Conservation (phyloP, 2,888 invertebrate species). For the Zaprionus lineosus region DNA sequence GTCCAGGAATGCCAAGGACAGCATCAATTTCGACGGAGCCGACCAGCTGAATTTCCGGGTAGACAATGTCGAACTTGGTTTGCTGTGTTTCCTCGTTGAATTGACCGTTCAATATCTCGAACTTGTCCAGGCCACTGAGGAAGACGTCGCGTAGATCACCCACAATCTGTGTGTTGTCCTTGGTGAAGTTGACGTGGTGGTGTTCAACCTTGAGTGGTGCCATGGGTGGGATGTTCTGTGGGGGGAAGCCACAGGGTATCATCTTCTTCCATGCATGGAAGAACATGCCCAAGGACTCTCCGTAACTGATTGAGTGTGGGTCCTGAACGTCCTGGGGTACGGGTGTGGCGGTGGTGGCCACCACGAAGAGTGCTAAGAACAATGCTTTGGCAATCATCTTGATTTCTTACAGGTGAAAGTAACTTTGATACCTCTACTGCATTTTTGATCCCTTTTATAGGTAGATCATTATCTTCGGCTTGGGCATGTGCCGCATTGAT, state of each 20-base stretch:
- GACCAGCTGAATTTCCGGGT: constrained; percentile 54
- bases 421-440: constrained; percentile 5
- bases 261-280: constrained; percentile 46
- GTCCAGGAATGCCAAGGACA: constrained; percentile 37
- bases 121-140: constrained; percentile 59
- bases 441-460: constrained; percentile 21
- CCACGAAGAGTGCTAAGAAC: constrained; percentile 34
- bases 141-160: constrained; percentile 68
- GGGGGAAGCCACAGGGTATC: constrained; percentile 66
- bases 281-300: constrained; percentile 45
- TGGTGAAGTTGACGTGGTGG: constrained; percentile 12
- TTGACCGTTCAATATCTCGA: constrained; percentile 45
- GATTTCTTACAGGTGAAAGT: not conserved
- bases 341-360: constrained; percentile 24
- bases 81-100: constrained; percentile 46
- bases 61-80: constrained; percentile 58
- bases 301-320: constrained; percentile 30
- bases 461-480: constrained; percentile 13
- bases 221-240: constrained; percentile 55
- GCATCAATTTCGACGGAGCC: constrained; percentile 50
- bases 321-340: constrained; percentile 1
- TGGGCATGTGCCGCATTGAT: not conserved
- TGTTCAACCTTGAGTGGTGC: constrained; percentile 52
- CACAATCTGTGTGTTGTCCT: constrained; percentile 32
- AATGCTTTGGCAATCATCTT: constrained; percentile 41